Conservation (phyloP, 2,888 invertebrate genomes). For the Pterostichus madidus region DNA sequence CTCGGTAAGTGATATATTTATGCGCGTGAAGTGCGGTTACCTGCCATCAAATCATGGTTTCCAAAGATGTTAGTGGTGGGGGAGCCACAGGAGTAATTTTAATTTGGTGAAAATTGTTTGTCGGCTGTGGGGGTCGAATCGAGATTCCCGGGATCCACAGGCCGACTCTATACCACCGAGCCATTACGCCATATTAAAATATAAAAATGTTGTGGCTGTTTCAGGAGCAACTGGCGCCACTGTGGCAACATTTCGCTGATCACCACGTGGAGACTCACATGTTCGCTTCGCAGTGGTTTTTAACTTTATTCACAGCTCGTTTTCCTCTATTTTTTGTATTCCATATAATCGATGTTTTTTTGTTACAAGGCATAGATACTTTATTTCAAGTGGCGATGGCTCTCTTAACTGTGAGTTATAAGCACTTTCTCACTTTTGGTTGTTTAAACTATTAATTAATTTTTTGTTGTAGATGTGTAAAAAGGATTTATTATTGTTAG, state of each 20-base stretch:
- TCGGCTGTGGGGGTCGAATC: no score
- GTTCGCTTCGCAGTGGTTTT: constrained; percentile 99
- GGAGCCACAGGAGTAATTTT: no score
- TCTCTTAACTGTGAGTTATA: constrained; percentile 86
- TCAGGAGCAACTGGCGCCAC: constrained; percentile 90
- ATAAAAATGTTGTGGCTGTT: constrained; percentile 71
- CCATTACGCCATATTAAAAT: no score
- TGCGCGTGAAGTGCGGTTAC: no score
- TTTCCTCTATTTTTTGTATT: constrained; percentile 98
- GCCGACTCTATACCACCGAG: no score
- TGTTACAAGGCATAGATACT: constrained; percentile 96
- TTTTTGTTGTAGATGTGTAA: constrained; percentile 83
- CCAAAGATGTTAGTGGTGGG: no score
- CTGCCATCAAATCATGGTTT: no score
- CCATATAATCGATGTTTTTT: constrained; percentile 97
- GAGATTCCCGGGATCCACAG: no score
- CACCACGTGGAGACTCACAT: constrained; percentile 96
- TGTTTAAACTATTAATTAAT: background rate
- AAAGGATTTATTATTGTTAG: constrained; percentile 93
- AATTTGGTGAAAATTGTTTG: no score
- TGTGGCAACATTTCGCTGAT: constrained; percentile 90
- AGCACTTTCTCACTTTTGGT: background rate
- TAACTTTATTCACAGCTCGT: constrained; percentile 99
- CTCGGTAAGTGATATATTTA: no score
- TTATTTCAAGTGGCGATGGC: constrained; percentile 98